Conservation (phyloP, 2,113 vertebrate species). For the Electrona antarctica region DNA sequence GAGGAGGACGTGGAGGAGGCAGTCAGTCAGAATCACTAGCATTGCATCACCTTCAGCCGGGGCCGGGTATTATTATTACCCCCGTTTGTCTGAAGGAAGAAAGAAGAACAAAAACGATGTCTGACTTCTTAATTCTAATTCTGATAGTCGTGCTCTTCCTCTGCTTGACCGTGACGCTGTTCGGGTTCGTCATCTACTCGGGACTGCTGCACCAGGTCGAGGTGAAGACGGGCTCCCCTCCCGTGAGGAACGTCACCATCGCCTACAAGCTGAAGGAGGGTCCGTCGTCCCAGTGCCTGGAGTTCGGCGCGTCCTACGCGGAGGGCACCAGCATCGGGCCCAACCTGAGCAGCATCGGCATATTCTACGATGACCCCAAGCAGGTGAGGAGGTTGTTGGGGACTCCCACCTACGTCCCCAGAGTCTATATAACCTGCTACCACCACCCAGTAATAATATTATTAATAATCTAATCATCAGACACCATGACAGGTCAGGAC, state of each 20-base stretch:
- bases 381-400: slow-evolving; percentile 79
- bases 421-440: no score
- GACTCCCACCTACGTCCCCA: no score
- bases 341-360: slow-evolving; percentile 81
- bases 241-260: slow-evolving; percentile 84
- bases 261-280: slow-evolving; percentile 93
- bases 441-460: no score
- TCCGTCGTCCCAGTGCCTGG: slow-evolving; percentile 73
- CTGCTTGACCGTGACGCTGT: slow-evolving; percentile 85
- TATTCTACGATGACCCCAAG: slow-evolving; percentile 93
- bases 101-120: slow-evolving; percentile 77
- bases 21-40: slow-evolving; percentile 4
- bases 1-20: slow-evolving; percentile 28
- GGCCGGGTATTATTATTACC: background rate
- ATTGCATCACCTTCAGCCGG: slow-evolving; percentile 14
- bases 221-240: slow-evolving; percentile 89
- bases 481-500: no score
- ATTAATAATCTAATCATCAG: no score
- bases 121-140: slow-evolving; percentile 86
- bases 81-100: no score
- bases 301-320: slow-evolving; percentile 86
- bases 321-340: slow-evolving; percentile 93
- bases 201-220: slow-evolving; percentile 87
- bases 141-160: slow-evolving; percentile 79
- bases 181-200: slow-evolving; percentile 85